phyloP scores from a whole-genome alignment of 2,113 vertebrate genomes.

The Guaruba guarouba region DNA sequence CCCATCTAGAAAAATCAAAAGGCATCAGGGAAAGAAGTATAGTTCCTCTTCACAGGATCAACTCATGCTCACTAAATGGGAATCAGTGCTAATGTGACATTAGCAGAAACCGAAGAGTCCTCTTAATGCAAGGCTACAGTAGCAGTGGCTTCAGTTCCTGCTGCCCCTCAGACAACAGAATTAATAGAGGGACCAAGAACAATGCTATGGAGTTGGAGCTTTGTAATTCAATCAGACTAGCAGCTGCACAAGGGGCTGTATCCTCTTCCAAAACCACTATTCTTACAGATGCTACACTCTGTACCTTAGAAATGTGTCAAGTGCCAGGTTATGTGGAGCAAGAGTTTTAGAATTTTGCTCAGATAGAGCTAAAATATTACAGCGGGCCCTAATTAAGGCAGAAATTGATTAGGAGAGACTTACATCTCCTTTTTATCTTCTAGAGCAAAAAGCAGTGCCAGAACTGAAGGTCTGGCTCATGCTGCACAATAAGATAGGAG shows the following conservation, averaged over 20 bases:
- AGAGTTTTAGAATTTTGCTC: not conserved
- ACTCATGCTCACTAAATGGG: not conserved
- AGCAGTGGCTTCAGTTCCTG: not conserved
- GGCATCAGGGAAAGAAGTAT: not conserved
- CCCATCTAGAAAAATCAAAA: not conserved
- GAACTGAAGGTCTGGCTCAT: not conserved
- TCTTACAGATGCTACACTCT: not conserved
- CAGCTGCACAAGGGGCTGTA: not conserved
- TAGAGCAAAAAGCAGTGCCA: not conserved
- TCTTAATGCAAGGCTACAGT: not conserved
- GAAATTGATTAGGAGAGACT: not conserved
- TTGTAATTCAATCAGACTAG: not conserved
- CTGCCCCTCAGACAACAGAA: not conserved
- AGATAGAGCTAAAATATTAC: not conserved
- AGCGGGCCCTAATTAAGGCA: not conserved
- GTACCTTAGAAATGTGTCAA: not conserved
- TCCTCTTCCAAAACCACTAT: not conserved
- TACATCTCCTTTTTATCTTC: not conserved
- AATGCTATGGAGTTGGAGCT: not conserved
- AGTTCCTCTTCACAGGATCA: not conserved
- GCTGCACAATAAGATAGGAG: fast-evolving
- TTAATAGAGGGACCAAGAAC: not conserved
- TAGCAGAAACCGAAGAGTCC: not conserved
- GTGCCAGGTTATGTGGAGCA: not conserved
- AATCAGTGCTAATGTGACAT: not conserved